phyloP scores from a whole-genome alignment of 2,888 invertebrate species.

The Germaria angustata region DNA sequence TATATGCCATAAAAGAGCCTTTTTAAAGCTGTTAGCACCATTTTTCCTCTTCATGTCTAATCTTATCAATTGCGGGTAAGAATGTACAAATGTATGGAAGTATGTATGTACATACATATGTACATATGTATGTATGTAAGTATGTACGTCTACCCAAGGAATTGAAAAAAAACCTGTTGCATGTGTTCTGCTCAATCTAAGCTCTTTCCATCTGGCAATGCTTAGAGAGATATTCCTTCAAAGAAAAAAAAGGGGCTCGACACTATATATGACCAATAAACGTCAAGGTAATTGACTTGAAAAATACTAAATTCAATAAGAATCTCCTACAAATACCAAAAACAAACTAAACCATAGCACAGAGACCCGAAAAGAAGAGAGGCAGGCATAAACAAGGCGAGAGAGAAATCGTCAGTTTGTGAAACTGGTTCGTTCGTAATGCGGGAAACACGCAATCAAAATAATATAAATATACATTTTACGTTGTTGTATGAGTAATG shows the following conservation, averaged over 20 bases:
- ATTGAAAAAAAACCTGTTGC: constrained; percentile 40
- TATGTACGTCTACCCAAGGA: no score
- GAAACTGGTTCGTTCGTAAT: constrained; percentile 12
- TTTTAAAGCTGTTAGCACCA: no score
- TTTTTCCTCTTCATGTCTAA: no score
- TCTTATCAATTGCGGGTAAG: no score
- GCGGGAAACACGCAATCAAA: constrained; percentile 53
- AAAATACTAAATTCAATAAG: constrained; percentile 56
- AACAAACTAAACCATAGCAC: constrained; percentile 4
- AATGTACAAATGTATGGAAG: no score
- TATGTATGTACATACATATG: no score
- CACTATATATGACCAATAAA: constrained; percentile 83
- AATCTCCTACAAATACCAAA: constrained; percentile 20
- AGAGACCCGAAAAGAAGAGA: not conserved
- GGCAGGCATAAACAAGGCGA: not conserved
- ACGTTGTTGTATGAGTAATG: constrained; percentile 5
- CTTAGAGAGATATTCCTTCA: constrained; percentile 67
- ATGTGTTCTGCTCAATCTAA: not conserved
- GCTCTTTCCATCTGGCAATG: constrained; percentile 67
- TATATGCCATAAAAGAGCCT: no score
- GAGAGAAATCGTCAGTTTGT: constrained; percentile 1
- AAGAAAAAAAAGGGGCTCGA: constrained; percentile 85
- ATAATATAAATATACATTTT: constrained; percentile 1
- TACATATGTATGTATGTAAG: no score
- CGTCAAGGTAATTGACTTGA: constrained; percentile 69